phyloP scores from a whole-genome alignment of 2,888 invertebrate genomes.

The Hedychridium roseum region DNA sequence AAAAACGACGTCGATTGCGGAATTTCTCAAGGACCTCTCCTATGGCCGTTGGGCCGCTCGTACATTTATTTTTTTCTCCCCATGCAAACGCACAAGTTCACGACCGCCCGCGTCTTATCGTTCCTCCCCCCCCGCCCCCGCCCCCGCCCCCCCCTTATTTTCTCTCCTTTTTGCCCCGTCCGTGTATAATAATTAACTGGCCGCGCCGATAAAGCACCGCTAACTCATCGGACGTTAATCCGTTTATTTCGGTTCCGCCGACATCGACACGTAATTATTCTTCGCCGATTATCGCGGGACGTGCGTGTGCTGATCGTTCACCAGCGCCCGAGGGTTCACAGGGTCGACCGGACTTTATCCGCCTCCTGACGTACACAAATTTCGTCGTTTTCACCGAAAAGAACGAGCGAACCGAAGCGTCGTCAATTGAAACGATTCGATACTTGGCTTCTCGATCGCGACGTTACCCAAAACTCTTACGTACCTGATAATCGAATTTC shows the following conservation, averaged over 20 bases:
- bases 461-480: too few species aligned
- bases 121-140: background rate
- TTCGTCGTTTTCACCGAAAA: too few species aligned
- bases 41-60: too few species aligned
- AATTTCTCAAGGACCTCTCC: slow-evolving; percentile 3
- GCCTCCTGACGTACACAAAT: slow-evolving; percentile 10
- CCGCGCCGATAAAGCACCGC: slow-evolving; percentile 6
- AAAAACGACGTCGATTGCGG: slow-evolving; percentile 1
- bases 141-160: background rate
- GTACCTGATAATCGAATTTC: too few species aligned
- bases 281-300: too few species aligned
- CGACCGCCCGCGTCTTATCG: slow-evolving; percentile 4
- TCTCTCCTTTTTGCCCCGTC: slow-evolving; percentile 8
- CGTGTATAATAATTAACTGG: slow-evolving; percentile 15
- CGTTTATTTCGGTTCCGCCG: slow-evolving; percentile 3
- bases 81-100: slow-evolving; percentile 19
- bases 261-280: slow-evolving; percentile 9
- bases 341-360: slow-evolving; percentile 22
- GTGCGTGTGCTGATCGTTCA: slow-evolving; percentile 11
- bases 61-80: slow-evolving; percentile 11
- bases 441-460: too few species aligned
- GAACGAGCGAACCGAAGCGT: too few species aligned
- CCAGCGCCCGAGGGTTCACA: slow-evolving; percentile 11
- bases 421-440: too few species aligned
- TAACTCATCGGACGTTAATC: background rate